Evolutionary conservation across 2,113 vertebrate species (phyloP).

Genomic region (Istiophorus platypterus): DNA sequence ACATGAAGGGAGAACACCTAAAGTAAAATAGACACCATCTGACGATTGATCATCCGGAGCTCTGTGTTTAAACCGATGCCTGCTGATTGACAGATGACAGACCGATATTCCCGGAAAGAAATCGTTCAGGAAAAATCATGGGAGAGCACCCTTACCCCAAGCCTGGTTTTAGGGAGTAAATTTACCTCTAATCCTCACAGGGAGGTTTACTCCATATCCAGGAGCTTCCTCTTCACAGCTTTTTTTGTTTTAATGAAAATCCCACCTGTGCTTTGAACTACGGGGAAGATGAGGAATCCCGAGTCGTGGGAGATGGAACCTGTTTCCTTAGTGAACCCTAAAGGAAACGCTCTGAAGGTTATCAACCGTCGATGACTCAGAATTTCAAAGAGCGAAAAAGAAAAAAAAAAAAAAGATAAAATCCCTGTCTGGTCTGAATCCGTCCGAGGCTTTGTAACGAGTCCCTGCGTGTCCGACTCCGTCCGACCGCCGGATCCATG

Average conservation of each 20-base stretch:
- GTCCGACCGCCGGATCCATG: too few relatives aligned
- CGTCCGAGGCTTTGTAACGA: neutral
- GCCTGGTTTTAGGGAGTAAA: too few relatives aligned
- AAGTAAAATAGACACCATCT: neutral
- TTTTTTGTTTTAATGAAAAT: neutral
- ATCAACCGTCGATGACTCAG: neutral
- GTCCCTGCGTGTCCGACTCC: neutral
- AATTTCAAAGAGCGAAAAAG: neutral
- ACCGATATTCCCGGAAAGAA: too few relatives aligned
- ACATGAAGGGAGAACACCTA: neutral
- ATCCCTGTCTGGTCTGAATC: neutral
- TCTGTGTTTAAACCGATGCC: neutral
- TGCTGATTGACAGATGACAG: too few relatives aligned
- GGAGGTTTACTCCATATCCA: neutral
- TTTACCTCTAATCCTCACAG: neutral
- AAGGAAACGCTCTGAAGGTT: slow-evolving; percentile 24
- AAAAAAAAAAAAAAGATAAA: too few relatives aligned
- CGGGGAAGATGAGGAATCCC: neutral
- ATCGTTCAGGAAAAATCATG: too few relatives aligned
- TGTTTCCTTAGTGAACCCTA: neutral
- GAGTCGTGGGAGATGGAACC: neutral
- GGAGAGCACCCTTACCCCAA: too few relatives aligned
- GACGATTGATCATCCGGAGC: neutral
- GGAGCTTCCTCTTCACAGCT: neutral
- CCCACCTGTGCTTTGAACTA: neutral